Conservation (phyloP, 2,888 invertebrate genomes). For the Physocephala rufipes region DNA sequence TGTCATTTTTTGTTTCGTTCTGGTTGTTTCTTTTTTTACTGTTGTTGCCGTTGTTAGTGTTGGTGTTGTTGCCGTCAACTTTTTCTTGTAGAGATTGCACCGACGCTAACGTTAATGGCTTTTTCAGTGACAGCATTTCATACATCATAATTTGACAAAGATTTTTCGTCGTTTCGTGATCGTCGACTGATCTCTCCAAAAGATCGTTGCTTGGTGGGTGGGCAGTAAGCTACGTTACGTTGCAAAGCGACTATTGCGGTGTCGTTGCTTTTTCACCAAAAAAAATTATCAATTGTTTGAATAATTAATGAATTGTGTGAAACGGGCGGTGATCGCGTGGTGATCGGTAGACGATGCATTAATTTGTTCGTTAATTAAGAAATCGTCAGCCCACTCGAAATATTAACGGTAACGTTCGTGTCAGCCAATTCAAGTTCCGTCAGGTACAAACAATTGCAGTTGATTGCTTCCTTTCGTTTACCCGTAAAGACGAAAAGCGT, state of each 20-base stretch:
- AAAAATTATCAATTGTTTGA: conserved; percentile 19
- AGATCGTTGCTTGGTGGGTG: conserved; percentile 12
- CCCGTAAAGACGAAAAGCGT: no score
- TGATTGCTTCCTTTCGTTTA: not conserved
- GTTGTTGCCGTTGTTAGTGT: not conserved
- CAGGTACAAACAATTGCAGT: not conserved
- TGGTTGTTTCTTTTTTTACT: not conserved
- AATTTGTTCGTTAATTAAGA: conserved; percentile 20
- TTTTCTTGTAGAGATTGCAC: no score
- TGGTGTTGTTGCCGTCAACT: not conserved
- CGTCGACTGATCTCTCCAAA: not conserved
- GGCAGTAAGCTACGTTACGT: not conserved
- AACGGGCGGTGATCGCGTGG: conserved; percentile 1
- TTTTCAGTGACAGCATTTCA: conserved; percentile 3
- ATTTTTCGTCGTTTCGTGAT: conserved; percentile 10
- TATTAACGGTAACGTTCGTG: not conserved
- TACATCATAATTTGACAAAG: conserved; percentile 22
- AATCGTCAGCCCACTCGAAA: conserved; percentile 17
- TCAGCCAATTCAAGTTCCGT: not conserved
- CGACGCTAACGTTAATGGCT: conserved; percentile 28
- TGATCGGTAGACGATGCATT: no score
- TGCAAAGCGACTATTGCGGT: not conserved
- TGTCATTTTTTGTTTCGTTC: no score
- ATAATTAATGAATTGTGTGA: conserved; percentile 16
- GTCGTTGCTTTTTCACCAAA: conserved; percentile 12